Conservation (phyloP, 2,888 invertebrate genomes). For the Drosophila picticornis region DNA sequence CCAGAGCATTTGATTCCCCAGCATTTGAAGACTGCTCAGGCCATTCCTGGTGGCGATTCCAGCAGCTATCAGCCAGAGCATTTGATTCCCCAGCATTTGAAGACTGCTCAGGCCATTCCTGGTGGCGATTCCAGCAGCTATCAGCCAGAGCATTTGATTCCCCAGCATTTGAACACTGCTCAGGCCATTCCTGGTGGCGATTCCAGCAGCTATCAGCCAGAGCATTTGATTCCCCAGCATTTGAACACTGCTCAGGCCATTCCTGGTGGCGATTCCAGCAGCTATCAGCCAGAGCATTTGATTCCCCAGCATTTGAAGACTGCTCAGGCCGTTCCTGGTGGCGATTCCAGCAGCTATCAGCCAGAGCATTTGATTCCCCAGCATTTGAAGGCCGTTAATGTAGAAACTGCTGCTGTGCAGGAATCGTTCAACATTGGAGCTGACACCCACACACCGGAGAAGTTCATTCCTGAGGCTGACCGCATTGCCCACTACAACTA, state of each 20-base stretch:
- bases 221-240: constrained; percentile 16
- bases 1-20: constrained; percentile 38
- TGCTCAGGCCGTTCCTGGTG: constrained; percentile 17
- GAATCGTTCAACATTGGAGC: constrained; percentile 3
- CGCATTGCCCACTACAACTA: constrained; percentile 1
- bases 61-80: constrained; percentile 48
- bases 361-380: constrained; percentile 19
- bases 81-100: constrained; percentile 18
- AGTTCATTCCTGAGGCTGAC: background rate
- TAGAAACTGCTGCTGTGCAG: background rate
- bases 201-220: constrained; percentile 46
- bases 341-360: constrained; percentile 21
- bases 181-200: constrained; percentile 19
- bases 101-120: constrained; percentile 1
- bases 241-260: background rate
- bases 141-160: constrained; percentile 35
- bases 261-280: constrained; percentile 35
- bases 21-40: constrained; percentile 2
- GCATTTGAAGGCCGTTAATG: constrained; percentile 3
- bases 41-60: constrained; percentile 31
- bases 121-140: constrained; percentile 44
- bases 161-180: constrained; percentile 3
- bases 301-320: constrained; percentile 2
- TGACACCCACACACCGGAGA: background rate
- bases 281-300: constrained; percentile 43